A percentile compares a stretch with the other conserved stretches of the same genome.
These are phyloP conservation scores for Eurytoma californica DNA, from an alignment of 2,888 invertebrate genomes.

Conservation along the genomic window DNA sequence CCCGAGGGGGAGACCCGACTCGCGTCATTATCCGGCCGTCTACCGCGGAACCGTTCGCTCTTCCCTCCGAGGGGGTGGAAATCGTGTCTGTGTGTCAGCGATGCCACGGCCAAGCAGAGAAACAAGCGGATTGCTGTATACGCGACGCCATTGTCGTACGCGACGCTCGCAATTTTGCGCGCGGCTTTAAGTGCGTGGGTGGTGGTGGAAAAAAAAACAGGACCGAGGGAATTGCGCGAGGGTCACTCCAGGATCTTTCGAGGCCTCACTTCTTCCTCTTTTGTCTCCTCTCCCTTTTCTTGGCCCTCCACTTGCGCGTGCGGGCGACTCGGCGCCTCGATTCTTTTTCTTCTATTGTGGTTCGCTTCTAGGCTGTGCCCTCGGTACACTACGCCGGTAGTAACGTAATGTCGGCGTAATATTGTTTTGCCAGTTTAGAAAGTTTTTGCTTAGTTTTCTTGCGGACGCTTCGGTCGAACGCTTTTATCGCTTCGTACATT, in stretches of 20 bases:
- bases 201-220: neutral
- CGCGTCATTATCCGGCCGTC: conserved; percentile 19
- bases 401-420: conserved; percentile 1
- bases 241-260: conserved; percentile 12
- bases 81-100: neutral
- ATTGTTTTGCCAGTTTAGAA: neutral
- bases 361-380: too few species aligned
- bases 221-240: conserved; percentile 1
- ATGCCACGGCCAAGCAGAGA: conserved; percentile 20
- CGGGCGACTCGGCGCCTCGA: too few species aligned
- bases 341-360: too few species aligned
- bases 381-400: neutral
- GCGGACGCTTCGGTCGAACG: neutral
- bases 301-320: too few species aligned
- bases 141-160: conserved; percentile 13
- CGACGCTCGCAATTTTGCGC: conserved; percentile 20
- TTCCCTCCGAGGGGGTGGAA: neutral
- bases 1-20: neutral
- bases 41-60: conserved; percentile 1
- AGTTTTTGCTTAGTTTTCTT: conserved; percentile 4
- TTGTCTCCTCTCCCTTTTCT: neutral
- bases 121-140: conserved; percentile 8
- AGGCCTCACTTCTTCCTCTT: neutral
- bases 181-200: neutral
- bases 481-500: too few species aligned